Evolutionary conservation across 2,797 vertebrate species (phyloP), one percentile per base, ranked within the genome.

Genomic region (Falco novaeseelandiae): DNA sequence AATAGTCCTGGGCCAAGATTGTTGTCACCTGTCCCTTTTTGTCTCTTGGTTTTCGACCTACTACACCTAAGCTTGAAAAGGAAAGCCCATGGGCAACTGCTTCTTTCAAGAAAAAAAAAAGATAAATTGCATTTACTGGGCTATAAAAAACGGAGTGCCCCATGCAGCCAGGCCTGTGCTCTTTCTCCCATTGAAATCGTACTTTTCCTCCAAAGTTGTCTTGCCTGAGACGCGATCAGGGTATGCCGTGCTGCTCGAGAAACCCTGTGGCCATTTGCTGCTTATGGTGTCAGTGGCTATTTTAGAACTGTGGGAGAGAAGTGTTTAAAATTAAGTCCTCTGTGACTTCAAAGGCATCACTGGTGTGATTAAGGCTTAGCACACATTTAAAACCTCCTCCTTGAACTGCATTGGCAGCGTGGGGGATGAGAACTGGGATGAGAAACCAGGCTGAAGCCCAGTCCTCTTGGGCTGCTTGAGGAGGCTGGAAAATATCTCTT

Each of bases 1-100:
- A 97, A 97, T 97, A 95, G 95, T 73, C 49, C 73, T 83, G 88
- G 88, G 78, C 48, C 9, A n/a, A 94, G 95, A 85, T 89, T 97
- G 87, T 97, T 97, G 96, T 98, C 97, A 98, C 98, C 98, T 98
- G 98, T 98, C 95, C 96, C 94, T 97, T 95, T 97, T 87, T 95
- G 96, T 96, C 94, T 94, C 81, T 89, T 44, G 77, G 22, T 94
- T 94, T 80, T 71, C 83, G 32, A 92, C 83, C 79, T 87, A 77
- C 46, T 55, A 61, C 57, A 91, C 93, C 93, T 93, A 81, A 72
- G n/a, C 57, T 78, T 87, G 66, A 38, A 83, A 46, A 70, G 72
- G 51, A 95, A 49, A 93, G 74, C 46, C 61, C 1, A 1, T 42
- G 38, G 89, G 29, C 19, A 34, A 18, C 34, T 40, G 21, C 29